These are phyloP conservation scores for Sarotherodon lohbergeri DNA, from an alignment of 2,113 vertebrate genomes.

Conservation along the genomic window DNA sequence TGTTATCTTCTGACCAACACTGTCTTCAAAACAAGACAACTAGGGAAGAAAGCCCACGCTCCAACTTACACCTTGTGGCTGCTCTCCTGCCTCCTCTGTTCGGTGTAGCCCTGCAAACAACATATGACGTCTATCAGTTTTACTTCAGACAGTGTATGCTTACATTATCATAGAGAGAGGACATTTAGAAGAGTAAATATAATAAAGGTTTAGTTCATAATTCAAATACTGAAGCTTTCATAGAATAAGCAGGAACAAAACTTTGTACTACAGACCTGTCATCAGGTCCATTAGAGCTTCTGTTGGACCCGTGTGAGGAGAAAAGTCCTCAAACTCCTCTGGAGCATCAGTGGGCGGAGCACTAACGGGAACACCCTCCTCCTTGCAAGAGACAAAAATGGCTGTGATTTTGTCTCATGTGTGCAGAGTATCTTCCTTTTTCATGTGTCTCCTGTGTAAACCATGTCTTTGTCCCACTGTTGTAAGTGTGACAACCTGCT, in stretches of 20 bases:
- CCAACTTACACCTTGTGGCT: conserved; percentile 39
- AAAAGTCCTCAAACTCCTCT: conserved; percentile 64
- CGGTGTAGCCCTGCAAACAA: conserved; percentile 28
- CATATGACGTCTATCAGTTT: not conserved
- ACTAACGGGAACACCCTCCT: conserved; percentile 65
- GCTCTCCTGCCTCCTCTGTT: conserved; percentile 46
- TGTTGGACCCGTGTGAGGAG: conserved; percentile 61
- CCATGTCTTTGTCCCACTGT: not conserved
- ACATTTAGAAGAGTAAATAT: not conserved
- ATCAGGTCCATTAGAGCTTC: not conserved
- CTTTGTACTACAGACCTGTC: conserved; percentile 10
- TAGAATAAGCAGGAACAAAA: not conserved
- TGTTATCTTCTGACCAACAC: not conserved
- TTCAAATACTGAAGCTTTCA: not conserved
- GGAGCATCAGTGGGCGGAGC: conserved; percentile 75
- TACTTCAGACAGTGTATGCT: not conserved
- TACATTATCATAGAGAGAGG: not conserved
- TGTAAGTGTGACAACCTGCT: not conserved
- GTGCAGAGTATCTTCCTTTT: not conserved
- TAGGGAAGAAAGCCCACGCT: not conserved
- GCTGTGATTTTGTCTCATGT: not conserved
- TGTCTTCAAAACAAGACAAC: not conserved
- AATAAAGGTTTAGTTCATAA: not conserved
- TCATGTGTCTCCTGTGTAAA: not conserved
- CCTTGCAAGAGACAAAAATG: not conserved